Percentiles rank a stretch among this genome's conserved stretches.
Evolutionary conservation across 2,888 invertebrate genomes (phyloP).

Genomic region (Alcis repandata): DNA sequence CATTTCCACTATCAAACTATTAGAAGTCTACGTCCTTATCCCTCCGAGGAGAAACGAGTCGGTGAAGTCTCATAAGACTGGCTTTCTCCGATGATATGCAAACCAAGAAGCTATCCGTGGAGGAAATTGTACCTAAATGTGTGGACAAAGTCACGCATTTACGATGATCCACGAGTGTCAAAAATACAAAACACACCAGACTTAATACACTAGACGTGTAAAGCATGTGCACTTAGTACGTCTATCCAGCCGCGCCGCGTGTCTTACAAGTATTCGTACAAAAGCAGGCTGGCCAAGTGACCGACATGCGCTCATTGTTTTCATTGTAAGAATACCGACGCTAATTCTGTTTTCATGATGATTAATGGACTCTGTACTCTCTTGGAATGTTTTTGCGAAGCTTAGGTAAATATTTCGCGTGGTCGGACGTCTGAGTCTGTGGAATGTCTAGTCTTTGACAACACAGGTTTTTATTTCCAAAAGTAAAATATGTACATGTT

Average conservation of each 20-base stretch:
- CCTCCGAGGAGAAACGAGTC: too few relatives aligned
- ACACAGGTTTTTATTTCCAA: neutral
- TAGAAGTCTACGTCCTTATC: too few relatives aligned
- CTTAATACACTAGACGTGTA: too few relatives aligned
- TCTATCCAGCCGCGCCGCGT: neutral
- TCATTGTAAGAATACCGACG: slow-evolving; percentile 26
- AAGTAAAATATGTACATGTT: too few relatives aligned
- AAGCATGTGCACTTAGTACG: neutral
- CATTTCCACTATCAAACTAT: too few relatives aligned
- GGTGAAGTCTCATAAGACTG: too few relatives aligned
- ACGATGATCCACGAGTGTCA: too few relatives aligned
- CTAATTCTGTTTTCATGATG: slow-evolving; percentile 30
- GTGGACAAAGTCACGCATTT: too few relatives aligned
- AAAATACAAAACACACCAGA: too few relatives aligned
- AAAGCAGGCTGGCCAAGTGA: slow-evolving; percentile 25
- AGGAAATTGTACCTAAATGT: too few relatives aligned
- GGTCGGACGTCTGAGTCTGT: neutral
- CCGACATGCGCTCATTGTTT: slow-evolving; percentile 41
- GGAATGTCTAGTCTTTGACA: slow-evolving; percentile 3
- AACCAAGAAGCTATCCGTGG: too few relatives aligned
- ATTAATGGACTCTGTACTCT: slow-evolving; percentile 17
- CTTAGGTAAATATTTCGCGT: slow-evolving; percentile 7
- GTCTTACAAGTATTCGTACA: neutral
- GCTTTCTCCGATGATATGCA: too few relatives aligned
- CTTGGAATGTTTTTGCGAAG: slow-evolving; percentile 5